phyloP scores from a whole-genome alignment of 2,797 vertebrate species.

The Crocodylus rhombifer region DNA sequence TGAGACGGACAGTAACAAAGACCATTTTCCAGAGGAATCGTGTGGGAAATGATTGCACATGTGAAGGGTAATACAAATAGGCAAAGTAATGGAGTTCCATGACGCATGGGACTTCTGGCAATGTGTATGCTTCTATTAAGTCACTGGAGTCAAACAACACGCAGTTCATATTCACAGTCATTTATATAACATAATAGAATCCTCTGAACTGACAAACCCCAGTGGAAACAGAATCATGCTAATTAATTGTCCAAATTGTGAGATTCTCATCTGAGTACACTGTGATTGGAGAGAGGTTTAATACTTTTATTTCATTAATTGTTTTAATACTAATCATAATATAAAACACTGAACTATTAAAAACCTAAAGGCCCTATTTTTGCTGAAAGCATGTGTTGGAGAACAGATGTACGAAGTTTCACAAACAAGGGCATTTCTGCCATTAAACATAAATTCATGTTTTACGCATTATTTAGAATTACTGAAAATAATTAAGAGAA shows the following conservation, averaged over 20 bases:
- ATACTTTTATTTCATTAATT: conserved; percentile 1
- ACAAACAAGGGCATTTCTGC: neutral
- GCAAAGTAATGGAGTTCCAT: conserved; percentile 20
- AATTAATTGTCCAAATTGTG: neutral
- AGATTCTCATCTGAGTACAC: neutral
- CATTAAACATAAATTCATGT: neutral
- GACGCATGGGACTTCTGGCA: neutral
- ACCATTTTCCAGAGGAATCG: neutral
- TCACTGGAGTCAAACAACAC: neutral
- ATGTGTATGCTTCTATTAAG: neutral
- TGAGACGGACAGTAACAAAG: conserved; percentile 22
- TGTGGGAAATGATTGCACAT: neutral
- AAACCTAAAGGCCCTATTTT: neutral
- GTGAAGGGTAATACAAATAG: neutral
- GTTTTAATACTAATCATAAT: neutral
- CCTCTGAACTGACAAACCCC: neutral
- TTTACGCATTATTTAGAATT: neutral
- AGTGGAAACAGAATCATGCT: neutral
- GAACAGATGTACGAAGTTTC: neutral
- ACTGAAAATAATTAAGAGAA: neutral
- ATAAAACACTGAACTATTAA: neutral
- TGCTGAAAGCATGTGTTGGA: neutral
- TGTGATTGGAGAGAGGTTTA: neutral
- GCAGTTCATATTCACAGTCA: neutral
- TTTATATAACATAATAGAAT: neutral